These are phyloP conservation scores for Ochotona curzoniae DNA, from an alignment of 2,113 vertebrate species.

Conservation along the genomic window DNA sequence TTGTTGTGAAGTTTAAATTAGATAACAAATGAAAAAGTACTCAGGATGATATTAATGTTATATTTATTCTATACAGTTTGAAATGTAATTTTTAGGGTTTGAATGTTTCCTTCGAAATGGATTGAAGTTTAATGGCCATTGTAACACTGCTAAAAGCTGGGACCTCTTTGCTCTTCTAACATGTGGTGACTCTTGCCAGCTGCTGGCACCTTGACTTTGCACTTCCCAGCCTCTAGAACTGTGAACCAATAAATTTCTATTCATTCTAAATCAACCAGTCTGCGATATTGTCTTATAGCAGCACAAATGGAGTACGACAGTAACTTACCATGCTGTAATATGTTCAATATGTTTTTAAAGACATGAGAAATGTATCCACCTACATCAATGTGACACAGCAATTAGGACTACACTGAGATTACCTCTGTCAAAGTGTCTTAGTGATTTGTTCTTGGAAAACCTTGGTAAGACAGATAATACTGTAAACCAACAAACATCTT, in stretches of 20 bases:
- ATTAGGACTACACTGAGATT: slow-evolving; percentile 18
- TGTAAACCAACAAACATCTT: slow-evolving; percentile 31
- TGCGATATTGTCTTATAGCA: not conserved
- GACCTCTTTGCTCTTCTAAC: not conserved
- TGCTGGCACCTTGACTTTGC: not conserved
- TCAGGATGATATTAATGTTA: not conserved
- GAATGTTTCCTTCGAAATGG: not conserved
- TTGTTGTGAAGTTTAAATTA: not conserved
- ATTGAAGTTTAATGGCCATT: not conserved
- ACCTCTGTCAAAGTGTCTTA: not conserved
- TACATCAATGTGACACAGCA: not conserved
- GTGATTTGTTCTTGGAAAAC: slow-evolving; percentile 51
- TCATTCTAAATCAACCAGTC: not conserved
- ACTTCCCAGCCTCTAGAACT: not conserved
- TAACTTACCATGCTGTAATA: not conserved
- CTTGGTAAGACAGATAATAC: slow-evolving; percentile 25
- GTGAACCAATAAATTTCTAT: not conserved
- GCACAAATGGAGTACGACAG: not conserved
- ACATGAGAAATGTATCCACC: not conserved
- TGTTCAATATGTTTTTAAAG: slow-evolving; percentile 19
- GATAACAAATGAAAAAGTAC: not conserved
- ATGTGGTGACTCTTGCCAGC: not conserved
- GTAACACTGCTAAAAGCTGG: not conserved
- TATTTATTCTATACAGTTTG: slow-evolving; percentile 10
- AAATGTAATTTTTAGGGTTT: not conserved